Percentiles rank a stretch among this genome's conserved stretches.
Conservation (phyloP, 2,113 vertebrate genomes). For the rabbit (Oryctolagus cuniculus) region DNA sequence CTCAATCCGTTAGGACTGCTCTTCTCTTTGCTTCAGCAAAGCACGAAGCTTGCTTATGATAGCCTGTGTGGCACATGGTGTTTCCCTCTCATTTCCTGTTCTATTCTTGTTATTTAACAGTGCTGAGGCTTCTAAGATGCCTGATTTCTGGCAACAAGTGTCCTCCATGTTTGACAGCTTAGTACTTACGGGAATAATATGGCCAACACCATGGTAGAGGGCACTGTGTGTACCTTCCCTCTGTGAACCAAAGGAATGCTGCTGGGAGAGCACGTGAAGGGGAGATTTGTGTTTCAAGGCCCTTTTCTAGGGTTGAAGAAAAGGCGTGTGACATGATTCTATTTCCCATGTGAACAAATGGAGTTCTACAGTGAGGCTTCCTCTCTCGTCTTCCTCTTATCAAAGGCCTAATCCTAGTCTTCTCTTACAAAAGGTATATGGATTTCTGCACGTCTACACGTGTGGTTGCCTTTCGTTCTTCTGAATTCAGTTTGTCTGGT, state of each 20-base stretch:
- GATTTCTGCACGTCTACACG: neutral
- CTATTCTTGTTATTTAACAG: neutral
- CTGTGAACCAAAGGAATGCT: neutral
- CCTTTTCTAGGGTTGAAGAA: neutral
- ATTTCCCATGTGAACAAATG: neutral
- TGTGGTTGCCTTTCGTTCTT: neutral
- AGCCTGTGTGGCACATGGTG: neutral
- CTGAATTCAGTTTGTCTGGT: neutral
- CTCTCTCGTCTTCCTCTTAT: neutral
- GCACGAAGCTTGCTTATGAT: neutral
- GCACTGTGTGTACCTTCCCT: neutral
- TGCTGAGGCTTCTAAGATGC: neutral
- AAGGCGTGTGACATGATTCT: neutral
- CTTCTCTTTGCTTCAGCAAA: neutral
- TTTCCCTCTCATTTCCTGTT: neutral
- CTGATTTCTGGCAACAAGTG: neutral
- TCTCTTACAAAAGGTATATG: neutral
- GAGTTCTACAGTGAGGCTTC: neutral
- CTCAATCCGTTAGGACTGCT: neutral
- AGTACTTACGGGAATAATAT: neutral
- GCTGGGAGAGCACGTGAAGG: neutral
- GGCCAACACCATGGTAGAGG: neutral
- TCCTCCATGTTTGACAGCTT: conserved; percentile 22
- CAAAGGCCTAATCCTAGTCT: neutral
- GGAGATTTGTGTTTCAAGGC: neutral